phyloP scores from a whole-genome alignment of 2,888 invertebrate species.

The Mimumesa dahlbomi region DNA sequence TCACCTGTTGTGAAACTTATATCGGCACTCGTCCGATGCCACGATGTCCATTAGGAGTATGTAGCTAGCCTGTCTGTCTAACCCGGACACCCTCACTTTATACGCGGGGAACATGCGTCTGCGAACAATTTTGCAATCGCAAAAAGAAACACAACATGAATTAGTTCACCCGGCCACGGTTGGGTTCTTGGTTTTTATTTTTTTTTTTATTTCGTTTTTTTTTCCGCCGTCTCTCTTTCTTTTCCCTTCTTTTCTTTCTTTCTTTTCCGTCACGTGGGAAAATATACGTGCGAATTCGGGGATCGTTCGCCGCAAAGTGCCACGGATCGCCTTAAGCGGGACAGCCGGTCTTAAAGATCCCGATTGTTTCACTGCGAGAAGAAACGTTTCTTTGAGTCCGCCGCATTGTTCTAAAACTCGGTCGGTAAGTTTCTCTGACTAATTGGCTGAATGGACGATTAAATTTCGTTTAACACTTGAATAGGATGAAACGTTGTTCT shows the following conservation, averaged over 20 bases:
- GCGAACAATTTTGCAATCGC: conserved; percentile 80
- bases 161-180: conserved; percentile 69
- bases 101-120: conserved; percentile 99
- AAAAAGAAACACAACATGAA: conserved; percentile 69
- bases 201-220: no score
- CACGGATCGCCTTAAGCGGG: background rate
- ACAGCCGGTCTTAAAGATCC: conserved; percentile 29
- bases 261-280: conserved; percentile 15
- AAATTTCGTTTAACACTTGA: no score
- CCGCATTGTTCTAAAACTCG: no score
- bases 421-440: no score
- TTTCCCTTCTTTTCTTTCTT: no score
- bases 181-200: conserved; percentile 36
- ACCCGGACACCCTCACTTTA: conserved; percentile 97
- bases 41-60: conserved; percentile 98
- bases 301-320: conserved; percentile 6
- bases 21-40: conserved; percentile 97
- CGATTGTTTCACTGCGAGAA: background rate
- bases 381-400: no score
- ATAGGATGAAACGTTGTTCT: no score
- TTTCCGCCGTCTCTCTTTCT: no score
- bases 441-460: no score
- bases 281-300: conserved; percentile 9
- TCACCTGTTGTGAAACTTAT: conserved; percentile 97
- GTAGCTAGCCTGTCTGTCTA: conserved; percentile 99